Percentiles rank a stretch among this genome's conserved stretches.
These are phyloP conservation scores for Chymomyza procnemis DNA, from an alignment of 2,888 invertebrate genomes.

Conservation along the genomic window DNA sequence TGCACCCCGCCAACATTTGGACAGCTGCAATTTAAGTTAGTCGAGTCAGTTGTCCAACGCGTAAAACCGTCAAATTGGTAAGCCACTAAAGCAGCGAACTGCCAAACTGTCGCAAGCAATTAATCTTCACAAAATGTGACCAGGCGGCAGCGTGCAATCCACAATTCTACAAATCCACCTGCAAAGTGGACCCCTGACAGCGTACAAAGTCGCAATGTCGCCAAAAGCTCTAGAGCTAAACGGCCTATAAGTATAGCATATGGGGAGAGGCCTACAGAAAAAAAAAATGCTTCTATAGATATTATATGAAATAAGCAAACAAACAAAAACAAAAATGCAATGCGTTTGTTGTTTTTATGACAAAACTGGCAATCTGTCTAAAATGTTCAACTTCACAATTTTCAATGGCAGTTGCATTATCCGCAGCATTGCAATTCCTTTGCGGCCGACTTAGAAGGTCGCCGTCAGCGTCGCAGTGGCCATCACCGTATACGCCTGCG, in stretches of 20 bases:
- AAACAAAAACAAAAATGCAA: neutral
- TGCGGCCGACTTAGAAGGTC: constrained; percentile 70
- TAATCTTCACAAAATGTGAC: constrained; percentile 66
- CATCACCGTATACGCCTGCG: constrained; percentile 22
- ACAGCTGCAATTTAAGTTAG: constrained; percentile 48
- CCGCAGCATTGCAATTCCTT: constrained; percentile 51
- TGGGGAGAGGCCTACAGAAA: neutral
- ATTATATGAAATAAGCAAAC: neutral
- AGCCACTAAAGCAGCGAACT: constrained; percentile 13
- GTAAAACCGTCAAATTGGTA: neutral
- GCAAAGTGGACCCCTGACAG: constrained; percentile 15
- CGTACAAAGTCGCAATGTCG: neutral
- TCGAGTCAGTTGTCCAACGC: neutral
- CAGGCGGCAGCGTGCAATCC: constrained; percentile 26
- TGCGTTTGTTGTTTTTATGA: constrained; percentile 48
- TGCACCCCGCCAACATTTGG: constrained; percentile 28
- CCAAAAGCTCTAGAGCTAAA: neutral
- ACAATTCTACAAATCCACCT: constrained; percentile 22
- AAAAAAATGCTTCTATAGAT: neutral
- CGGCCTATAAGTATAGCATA: neutral
- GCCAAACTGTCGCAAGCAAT: constrained; percentile 73
- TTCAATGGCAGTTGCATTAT: constrained; percentile 67
- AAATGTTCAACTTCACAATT: constrained; percentile 70
- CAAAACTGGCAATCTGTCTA: constrained; percentile 75
- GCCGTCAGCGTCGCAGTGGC: constrained; percentile 30